These are phyloP conservation scores for Phainopepla nitens DNA, from an alignment of 2,113 vertebrate genomes.

Conservation along the genomic window DNA sequence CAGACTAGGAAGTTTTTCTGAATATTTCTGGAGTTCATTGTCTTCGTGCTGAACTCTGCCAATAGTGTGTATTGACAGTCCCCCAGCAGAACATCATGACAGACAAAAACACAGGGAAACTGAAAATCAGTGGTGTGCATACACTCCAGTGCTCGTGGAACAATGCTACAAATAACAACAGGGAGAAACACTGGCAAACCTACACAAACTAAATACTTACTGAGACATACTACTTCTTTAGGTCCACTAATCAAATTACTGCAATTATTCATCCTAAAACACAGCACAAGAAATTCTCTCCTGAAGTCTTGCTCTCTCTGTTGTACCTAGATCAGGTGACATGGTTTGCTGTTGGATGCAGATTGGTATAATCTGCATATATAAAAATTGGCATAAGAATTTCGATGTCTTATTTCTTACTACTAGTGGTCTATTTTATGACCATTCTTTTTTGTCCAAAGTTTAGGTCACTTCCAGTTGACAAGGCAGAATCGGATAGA, in stretches of 20 bases:
- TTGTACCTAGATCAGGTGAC: not conserved
- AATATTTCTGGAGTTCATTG: not conserved
- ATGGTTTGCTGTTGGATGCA: not conserved
- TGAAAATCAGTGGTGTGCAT: not conserved
- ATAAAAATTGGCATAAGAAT: no score
- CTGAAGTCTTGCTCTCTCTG: not conserved
- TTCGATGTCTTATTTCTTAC: not conserved
- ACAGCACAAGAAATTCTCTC: not conserved
- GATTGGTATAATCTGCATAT: not conserved
- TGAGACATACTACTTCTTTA: not conserved
- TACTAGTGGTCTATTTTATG: not conserved
- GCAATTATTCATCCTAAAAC: not conserved
- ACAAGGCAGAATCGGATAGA: not conserved
- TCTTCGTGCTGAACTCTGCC: conserved; percentile 18
- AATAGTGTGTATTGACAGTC: not conserved
- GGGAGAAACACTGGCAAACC: not conserved
- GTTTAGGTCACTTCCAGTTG: not conserved
- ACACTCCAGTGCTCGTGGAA: not conserved
- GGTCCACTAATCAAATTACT: not conserved
- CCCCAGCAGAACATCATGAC: not conserved
- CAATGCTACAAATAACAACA: not conserved
- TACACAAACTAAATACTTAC: not conserved
- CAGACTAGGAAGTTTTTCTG: not conserved
- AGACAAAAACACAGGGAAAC: not conserved
- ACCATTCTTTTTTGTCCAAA: not conserved